Conservation (phyloP, 2,797 vertebrate species). For the Macropus fuliginosus region DNA sequence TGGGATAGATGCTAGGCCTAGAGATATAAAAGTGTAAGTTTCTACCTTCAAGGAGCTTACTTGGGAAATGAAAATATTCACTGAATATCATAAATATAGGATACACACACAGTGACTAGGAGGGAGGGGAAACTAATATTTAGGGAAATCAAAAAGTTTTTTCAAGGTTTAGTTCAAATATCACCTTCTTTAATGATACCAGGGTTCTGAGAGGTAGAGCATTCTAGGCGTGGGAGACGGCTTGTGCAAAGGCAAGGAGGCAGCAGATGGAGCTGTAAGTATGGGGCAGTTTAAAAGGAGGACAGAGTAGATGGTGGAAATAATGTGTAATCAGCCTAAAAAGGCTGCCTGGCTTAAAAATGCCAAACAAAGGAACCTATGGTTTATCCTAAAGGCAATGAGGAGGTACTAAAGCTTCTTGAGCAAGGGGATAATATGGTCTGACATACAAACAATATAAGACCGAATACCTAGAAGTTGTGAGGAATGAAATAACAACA, state of each 20-base stretch:
- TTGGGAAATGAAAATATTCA: not conserved
- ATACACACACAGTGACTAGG: not conserved
- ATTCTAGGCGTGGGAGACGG: not conserved
- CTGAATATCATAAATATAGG: not conserved
- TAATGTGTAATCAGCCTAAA: not conserved
- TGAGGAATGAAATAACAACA: not conserved
- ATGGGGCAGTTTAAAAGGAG: not conserved
- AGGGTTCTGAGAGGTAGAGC: not conserved
- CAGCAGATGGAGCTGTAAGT: not conserved
- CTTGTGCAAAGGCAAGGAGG: not conserved
- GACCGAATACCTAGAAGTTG: not conserved
- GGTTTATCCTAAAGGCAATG: not conserved
- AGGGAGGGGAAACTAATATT: not conserved
- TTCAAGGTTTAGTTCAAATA: not conserved
- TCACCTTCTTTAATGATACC: not conserved
- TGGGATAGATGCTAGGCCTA: not conserved
- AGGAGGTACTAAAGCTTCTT: not conserved
- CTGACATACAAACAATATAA: not conserved
- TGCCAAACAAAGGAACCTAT: not conserved
- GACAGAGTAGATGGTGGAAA: not conserved
- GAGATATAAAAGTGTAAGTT: not conserved
- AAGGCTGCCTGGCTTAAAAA: not conserved
- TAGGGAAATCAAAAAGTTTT: not conserved
- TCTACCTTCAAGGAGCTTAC: not conserved
- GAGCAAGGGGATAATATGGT: not conserved